Percentiles rank a stretch among this genome's conserved stretches.
phyloP scores from a whole-genome alignment of 2,888 invertebrate species.

The Papilio demoleus region DNA sequence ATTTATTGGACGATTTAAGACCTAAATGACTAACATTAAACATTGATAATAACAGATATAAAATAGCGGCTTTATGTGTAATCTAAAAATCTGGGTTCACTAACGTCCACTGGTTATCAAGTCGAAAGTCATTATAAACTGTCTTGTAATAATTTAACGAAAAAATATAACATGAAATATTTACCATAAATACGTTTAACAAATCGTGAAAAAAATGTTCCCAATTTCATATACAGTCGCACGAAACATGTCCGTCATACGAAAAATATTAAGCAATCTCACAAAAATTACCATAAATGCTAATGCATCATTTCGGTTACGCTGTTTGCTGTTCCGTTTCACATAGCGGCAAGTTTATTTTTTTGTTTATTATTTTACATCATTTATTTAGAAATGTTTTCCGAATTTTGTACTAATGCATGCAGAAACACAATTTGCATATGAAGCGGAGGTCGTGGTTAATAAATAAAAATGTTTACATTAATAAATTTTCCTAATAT shows the following conservation, averaged over 20 bases:
- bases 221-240: conserved; percentile 43
- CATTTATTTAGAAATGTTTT: conserved; percentile 41
- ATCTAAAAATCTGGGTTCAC: too few species aligned
- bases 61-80: too few species aligned
- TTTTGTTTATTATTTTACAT: conserved; percentile 30
- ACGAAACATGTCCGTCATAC: conserved; percentile 42
- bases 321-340: conserved; percentile 53
- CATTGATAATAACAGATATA: too few species aligned
- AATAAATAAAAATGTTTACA: conserved; percentile 23
- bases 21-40: too few species aligned
- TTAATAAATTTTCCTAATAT: not conserved
- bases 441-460: conserved; percentile 35
- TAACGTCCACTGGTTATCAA: too few species aligned
- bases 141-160: too few species aligned
- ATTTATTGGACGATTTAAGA: too few species aligned
- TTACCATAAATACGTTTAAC: conserved; percentile 15
- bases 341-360: conserved; percentile 38
- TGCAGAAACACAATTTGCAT: conserved; percentile 42
- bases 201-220: conserved; percentile 35
- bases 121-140: too few species aligned
- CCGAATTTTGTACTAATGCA: conserved; percentile 42
- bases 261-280: conserved; percentile 55
- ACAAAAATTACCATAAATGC: conserved; percentile 67
- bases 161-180: not conserved
- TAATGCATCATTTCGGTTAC: conserved; percentile 57